phyloP scores from a whole-genome alignment of 2,113 vertebrate species.

The Chauna torquata region DNA sequence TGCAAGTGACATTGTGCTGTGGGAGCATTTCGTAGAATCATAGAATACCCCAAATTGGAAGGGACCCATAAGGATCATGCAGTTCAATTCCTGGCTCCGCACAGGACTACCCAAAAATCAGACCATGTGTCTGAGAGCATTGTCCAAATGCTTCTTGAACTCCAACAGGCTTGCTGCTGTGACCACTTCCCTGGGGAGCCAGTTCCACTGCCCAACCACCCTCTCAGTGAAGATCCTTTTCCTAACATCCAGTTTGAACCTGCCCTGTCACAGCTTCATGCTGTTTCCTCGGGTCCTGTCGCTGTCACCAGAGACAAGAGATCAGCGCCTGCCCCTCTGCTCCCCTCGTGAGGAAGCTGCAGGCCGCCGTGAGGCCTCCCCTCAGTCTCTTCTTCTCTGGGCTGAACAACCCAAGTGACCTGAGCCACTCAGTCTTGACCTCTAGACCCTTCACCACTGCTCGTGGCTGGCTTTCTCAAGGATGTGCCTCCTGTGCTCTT shows the following conservation, averaged over 20 bases:
- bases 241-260: background rate
- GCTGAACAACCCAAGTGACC: no score
- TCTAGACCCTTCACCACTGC: no score
- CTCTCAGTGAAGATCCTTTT: background rate
- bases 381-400: background rate
- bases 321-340: background rate
- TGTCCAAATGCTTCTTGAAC: background rate
- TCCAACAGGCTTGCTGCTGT: background rate
- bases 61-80: background rate
- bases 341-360: background rate
- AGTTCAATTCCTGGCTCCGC: background rate
- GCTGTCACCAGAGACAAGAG: background rate
- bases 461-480: background rate
- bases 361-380: background rate
- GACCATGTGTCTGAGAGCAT: background rate
- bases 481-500: background rate
- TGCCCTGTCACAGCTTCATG: background rate
- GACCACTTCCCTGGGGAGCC: background rate
- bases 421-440: no score
- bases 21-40: background rate
- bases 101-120: background rate
- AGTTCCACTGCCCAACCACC: background rate
- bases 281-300: background rate
- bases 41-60: background rate
- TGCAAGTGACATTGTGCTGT: fast-evolving